phyloP scores from a whole-genome alignment of 1,140 invertebrate genomes.

The Drosophila paulistorum region DNA sequence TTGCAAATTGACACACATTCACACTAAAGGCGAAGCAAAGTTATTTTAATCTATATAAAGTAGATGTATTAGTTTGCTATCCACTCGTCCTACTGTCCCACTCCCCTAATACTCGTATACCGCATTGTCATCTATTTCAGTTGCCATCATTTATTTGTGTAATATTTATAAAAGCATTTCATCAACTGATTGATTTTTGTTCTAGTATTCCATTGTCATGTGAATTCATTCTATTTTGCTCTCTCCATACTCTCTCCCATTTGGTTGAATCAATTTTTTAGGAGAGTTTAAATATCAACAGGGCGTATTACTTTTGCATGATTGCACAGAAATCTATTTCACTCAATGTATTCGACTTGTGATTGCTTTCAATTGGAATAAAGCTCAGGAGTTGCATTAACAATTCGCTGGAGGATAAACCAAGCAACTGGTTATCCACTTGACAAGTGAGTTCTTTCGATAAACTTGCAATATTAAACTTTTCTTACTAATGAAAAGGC shows the following conservation, averaged over 20 bases:
- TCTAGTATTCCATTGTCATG: slow-evolving; percentile 25
- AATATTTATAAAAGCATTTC: slow-evolving; percentile 72
- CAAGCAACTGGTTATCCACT: neutral
- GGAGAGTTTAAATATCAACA: slow-evolving; percentile 15
- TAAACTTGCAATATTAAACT: neutral
- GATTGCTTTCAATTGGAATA: slow-evolving; percentile 15
- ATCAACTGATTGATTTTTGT: slow-evolving; percentile 70
- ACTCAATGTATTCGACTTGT: slow-evolving; percentile 32
- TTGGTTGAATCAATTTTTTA: slow-evolving; percentile 29
- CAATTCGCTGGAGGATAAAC: neutral
- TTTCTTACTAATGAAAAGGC: neutral
- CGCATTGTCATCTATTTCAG: neutral
- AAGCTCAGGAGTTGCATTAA: neutral
- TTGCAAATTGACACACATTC: slow-evolving; percentile 1
- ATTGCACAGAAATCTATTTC: slow-evolving; percentile 42
- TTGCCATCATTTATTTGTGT: slow-evolving; percentile 47
- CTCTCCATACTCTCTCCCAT: too few species aligned
- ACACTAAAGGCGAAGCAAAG: slow-evolving; percentile 12
- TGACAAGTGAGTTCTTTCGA: neutral
- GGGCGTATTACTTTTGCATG: slow-evolving; percentile 35
- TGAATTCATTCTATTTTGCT: slow-evolving; percentile 19
- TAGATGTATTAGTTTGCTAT: too few species aligned
- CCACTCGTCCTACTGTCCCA: neutral
- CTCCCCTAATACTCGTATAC: neutral
- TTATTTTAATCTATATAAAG: slow-evolving; percentile 30